Evolutionary conservation across 2,797 vertebrate species (phyloP).

Genomic region (Nyctalus aviator): DNA sequence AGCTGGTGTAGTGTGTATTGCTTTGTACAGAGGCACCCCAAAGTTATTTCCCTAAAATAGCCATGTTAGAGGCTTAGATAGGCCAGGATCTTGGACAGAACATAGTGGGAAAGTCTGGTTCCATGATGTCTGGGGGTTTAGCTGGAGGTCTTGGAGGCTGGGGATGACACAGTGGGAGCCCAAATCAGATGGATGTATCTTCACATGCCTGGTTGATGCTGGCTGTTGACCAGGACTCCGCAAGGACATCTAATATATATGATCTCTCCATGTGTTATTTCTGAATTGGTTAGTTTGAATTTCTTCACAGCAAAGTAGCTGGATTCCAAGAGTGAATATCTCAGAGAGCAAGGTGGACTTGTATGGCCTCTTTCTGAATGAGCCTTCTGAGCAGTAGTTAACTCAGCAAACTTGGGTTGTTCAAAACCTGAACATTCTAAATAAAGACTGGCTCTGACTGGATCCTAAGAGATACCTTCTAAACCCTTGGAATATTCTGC

Average conservation of each 20-base stretch:
- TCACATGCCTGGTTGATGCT: not conserved
- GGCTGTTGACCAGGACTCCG: not conserved
- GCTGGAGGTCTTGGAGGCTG: not conserved
- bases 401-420: not conserved
- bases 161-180: not conserved
- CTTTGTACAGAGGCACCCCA: not conserved
- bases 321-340: not conserved
- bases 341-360: not conserved
- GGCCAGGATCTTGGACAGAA: not conserved
- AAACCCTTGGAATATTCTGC: not conserved
- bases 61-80: not conserved
- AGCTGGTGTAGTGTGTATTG: not conserved
- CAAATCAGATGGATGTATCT: not conserved
- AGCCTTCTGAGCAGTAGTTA: not conserved
- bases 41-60: not conserved
- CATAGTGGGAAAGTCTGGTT: not conserved
- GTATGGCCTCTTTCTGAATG: conserved; percentile 8
- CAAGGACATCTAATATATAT: not conserved
- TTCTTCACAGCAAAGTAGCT: not conserved
- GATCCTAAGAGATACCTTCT: not conserved
- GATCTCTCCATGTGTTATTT: not conserved
- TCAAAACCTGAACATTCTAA: not conserved
- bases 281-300: not conserved
- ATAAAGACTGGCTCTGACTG: not conserved
- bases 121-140: not conserved